Percentiles rank a stretch among this genome's conserved stretches.
Conservation (phyloP, 2,113 vertebrate species). For the Brachionichthys hirsutus region DNA sequence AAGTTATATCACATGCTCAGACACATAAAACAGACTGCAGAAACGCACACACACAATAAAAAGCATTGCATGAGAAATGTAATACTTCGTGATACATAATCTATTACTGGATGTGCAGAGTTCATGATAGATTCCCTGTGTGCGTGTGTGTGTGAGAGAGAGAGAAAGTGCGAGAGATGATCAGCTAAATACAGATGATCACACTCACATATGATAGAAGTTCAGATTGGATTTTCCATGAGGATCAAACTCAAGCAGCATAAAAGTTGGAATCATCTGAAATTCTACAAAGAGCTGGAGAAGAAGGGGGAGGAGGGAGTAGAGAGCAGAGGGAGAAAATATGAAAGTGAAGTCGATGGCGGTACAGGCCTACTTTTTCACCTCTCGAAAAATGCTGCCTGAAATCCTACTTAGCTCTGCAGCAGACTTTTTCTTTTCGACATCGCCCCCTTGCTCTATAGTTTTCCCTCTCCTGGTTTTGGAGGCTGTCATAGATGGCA, state of each 20-base stretch:
- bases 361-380: conserved; percentile 46
- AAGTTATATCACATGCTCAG: conserved; percentile 47
- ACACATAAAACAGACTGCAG: conserved; percentile 14
- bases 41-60: conserved; percentile 15
- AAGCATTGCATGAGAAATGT: background rate
- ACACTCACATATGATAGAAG: background rate
- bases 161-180: no score
- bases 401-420: conserved; percentile 49
- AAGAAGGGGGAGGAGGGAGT: no score
- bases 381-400: conserved; percentile 63
- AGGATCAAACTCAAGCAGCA: conserved; percentile 9
- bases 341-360: conserved; percentile 53
- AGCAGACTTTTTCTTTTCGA: conserved; percentile 25
- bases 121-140: background rate
- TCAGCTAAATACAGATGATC: no score
- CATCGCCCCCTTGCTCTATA: background rate
- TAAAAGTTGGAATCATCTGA: conserved; percentile 18
- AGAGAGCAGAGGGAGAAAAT: conserved; percentile 5
- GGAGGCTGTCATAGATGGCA: conserved; percentile 32
- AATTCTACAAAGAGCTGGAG: conserved; percentile 10
- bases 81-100: conserved; percentile 49
- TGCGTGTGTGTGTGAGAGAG: background rate
- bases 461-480: conserved; percentile 17
- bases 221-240: background rate
- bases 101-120: conserved; percentile 1